Evolutionary conservation across 92 coral and sea anemone genomes (phyloP), one percentile per base, ranked within the genome.

Genomic region (Phymanthus crucifer): DNA sequence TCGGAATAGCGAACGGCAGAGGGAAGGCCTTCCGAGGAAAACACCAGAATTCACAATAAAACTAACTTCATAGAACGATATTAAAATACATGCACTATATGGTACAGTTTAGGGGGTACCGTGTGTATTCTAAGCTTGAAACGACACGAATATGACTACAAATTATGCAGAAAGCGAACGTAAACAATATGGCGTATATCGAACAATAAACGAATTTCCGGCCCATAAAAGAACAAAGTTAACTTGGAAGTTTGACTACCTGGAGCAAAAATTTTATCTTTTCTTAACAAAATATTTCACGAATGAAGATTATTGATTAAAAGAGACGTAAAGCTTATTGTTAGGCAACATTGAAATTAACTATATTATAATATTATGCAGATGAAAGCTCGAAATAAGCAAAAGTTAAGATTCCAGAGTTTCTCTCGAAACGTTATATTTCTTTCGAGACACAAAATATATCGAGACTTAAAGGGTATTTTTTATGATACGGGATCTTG

Each of bases 131-230:
- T 40, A 12, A 40, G 33, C 46, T 6, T 37, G 56, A 38, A 71
- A 38, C 10, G 23, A 71, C 52, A 45, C 75, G 32, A 71, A 40
- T 71, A 35, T 68, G 79, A 74, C 6, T 29, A 26, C 26, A 3
- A 61, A 61, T 61, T 61, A 61, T 61, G 68, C 68, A 61, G 26
- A 64, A 16, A 58, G 8, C 72, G 80, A 77, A 77, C 81, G 72
- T 77, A 77, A 77, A 77, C 81, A 77, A 61, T 56, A 77, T 77
- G 81, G 81, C 81, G 81, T 77, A 77, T 77, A 66, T 1, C 72
- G 81, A 77, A 61, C 73, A 77, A 77, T 77, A 50, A 33, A 6
- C n/a, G 81, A 58, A 64, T 77, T 77, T 77, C 81, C 81, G 81
- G 81, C 81, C 72, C 52, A 32, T 64, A n/a, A 61, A 21, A 77